Evolutionary conservation across 2,888 invertebrate species (phyloP).

Genomic region (Caenorhabditis auriculariae): DNA sequence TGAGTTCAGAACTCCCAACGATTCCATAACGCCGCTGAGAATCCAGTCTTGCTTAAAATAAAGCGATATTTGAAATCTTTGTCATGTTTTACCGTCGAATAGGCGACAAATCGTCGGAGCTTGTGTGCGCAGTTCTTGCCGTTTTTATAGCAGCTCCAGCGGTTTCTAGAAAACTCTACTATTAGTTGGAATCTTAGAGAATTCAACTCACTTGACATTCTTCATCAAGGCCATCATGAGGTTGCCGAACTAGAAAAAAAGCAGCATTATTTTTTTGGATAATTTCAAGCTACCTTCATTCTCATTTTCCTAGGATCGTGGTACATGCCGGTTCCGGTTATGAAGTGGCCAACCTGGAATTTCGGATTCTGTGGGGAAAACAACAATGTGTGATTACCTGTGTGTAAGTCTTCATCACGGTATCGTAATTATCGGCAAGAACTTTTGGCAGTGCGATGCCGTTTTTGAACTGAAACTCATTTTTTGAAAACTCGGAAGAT

Average conservation of each 20-base stretch:
- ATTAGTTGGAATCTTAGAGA: no score
- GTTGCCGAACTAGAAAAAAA: constrained; percentile 15
- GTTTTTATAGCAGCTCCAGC: background rate
- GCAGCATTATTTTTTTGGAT: no score
- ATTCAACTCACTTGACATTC: constrained; percentile 2
- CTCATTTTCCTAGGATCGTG: constrained; percentile 13
- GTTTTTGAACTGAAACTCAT: constrained; percentile 23
- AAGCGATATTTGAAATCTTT: no score
- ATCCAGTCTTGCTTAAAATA: constrained; percentile 31
- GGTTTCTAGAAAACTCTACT: background rate
- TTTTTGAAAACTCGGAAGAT: no score
- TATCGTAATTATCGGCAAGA: constrained; percentile 2
- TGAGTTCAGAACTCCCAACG: constrained; percentile 12
- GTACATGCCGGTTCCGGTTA: constrained; percentile 17
- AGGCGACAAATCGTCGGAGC: constrained; percentile 8
- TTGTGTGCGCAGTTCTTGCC: background rate
- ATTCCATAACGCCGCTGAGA: constrained; percentile 16
- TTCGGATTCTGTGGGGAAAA: no score
- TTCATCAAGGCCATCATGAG: constrained; percentile 1
- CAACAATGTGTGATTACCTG: no score
- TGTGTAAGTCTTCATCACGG: constrained; percentile 8
- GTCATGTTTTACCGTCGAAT: constrained; percentile 11
- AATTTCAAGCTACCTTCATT: no score
- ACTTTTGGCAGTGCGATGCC: constrained; percentile 6
- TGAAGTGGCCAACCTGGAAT: no score